A percentile compares a stretch with the other conserved stretches of the same genome.
Evolutionary conservation across 1,140 invertebrate species (phyloP).

Genomic region (Cydia fagiglandana): DNA sequence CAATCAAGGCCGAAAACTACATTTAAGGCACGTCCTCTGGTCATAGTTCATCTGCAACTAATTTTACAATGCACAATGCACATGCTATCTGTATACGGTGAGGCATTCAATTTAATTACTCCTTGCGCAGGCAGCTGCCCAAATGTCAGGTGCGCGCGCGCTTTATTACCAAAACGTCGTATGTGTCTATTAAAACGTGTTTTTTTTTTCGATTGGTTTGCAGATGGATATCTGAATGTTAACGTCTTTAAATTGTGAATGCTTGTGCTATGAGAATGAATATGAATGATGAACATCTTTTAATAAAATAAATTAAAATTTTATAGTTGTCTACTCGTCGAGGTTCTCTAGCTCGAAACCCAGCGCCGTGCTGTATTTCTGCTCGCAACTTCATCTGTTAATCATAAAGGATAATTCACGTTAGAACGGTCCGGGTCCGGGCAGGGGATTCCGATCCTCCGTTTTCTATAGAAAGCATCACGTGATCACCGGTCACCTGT

Average conservation of each 20-base stretch:
- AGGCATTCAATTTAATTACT: conserved; percentile 1
- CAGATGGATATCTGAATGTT: neutral
- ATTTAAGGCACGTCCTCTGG: conserved; percentile 5
- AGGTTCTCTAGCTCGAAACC: too few species aligned
- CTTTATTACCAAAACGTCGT: neutral
- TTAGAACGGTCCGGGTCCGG: too few species aligned
- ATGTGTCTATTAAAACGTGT: neutral
- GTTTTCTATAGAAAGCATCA: too few species aligned
- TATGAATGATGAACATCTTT: neutral
- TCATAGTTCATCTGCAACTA: conserved; percentile 12
- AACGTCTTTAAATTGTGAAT: neutral
- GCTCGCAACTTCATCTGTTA: too few species aligned
- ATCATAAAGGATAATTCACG: too few species aligned
- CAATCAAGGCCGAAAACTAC: neutral
- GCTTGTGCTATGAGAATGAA: neutral
- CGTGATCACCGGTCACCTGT: too few species aligned
- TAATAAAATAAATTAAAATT: too few species aligned
- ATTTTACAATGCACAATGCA: neutral
- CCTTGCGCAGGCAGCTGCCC: conserved; percentile 6
- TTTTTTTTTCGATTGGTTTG: conserved; percentile 1
- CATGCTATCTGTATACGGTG: neutral
- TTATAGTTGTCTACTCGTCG: too few species aligned
- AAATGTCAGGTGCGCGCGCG: conserved; percentile 3
- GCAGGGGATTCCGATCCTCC: too few species aligned
- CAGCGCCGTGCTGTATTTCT: too few species aligned